These are phyloP conservation scores for Hydrolagus colliei DNA, from an alignment of 2,797 vertebrate species.

Conservation along the genomic window DNA sequence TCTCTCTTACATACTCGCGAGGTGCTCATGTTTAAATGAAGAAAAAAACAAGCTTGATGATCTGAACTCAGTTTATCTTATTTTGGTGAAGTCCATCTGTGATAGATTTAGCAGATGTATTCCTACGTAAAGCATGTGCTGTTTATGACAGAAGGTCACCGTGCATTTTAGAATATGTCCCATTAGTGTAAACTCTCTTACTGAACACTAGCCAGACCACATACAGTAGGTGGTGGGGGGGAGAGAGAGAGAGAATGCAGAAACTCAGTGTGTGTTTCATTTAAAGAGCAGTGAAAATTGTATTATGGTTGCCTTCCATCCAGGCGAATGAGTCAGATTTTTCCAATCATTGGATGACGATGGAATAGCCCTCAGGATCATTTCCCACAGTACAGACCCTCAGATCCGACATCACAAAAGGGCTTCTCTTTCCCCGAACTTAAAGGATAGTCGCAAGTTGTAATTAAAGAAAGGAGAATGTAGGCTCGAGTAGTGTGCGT, in stretches of 20 bases:
- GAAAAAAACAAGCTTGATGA: neutral
- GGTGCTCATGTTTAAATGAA: neutral
- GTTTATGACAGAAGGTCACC: neutral
- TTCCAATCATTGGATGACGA: slow-evolving; percentile 4
- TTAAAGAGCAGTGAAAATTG: slow-evolving; percentile 3
- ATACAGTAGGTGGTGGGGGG: neutral
- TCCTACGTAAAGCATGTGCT: no score
- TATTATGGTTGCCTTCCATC: slow-evolving; percentile 5
- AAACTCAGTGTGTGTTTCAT: neutral
- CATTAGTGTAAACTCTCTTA: neutral
- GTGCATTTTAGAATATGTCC: neutral
- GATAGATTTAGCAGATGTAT: neutral
- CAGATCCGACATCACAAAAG: neutral
- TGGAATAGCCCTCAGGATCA: slow-evolving; percentile 15
- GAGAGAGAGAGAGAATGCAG: neutral
- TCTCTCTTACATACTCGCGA: neutral
- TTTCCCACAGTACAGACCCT: neutral
- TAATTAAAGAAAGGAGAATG: slow-evolving; percentile 22
- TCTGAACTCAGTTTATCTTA: neutral
- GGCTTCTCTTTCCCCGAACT: slow-evolving; percentile 3
- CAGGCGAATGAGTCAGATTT: neutral
- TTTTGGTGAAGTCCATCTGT: neutral
- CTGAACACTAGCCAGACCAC: neutral
- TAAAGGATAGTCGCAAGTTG: slow-evolving; percentile 6
- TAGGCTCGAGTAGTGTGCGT: slow-evolving; percentile 1